Conservation (phyloP, 2,797 vertebrate species). For the Corythornis leucogaster region DNA sequence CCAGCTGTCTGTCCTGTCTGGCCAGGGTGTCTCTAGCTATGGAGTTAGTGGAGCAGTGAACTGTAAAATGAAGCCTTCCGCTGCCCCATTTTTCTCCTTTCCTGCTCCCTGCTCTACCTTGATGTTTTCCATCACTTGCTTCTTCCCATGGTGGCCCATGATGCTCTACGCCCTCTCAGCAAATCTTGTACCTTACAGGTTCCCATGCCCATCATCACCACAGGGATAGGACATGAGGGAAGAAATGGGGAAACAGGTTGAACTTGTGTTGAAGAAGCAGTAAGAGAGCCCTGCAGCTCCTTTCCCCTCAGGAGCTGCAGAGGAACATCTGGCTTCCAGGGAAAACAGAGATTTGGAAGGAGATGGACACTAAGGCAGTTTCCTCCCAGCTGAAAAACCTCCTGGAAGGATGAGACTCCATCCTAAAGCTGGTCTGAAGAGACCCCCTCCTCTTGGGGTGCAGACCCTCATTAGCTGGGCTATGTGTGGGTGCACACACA, state of each 20-base stretch:
- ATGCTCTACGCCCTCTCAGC: not conserved
- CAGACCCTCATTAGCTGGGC: accelerated
- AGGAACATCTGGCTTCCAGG: not conserved
- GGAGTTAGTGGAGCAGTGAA: not conserved
- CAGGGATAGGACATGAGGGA: not conserved
- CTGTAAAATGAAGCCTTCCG: not conserved
- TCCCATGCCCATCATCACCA: not conserved
- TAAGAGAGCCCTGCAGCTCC: not conserved
- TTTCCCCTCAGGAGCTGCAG: not conserved
- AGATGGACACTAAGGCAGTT: not conserved
- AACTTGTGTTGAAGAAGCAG: not conserved
- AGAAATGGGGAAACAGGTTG: not conserved
- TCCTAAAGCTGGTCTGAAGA: not conserved
- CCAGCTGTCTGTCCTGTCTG: not conserved
- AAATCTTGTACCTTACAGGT: not conserved
- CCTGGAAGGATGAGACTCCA: not conserved
- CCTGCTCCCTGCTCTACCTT: not conserved
- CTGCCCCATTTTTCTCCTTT: not conserved
- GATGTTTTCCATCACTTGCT: not conserved
- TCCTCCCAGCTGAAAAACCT: not conserved
- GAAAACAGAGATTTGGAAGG: not conserved
- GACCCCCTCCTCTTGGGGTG: too few species aligned
- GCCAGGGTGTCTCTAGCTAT: not conserved
- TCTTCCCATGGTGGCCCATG: not conserved
- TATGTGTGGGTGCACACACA: not conserved